Conservation (phyloP, 1,140 invertebrate genomes). For the Mercenaria mercenaria region DNA sequence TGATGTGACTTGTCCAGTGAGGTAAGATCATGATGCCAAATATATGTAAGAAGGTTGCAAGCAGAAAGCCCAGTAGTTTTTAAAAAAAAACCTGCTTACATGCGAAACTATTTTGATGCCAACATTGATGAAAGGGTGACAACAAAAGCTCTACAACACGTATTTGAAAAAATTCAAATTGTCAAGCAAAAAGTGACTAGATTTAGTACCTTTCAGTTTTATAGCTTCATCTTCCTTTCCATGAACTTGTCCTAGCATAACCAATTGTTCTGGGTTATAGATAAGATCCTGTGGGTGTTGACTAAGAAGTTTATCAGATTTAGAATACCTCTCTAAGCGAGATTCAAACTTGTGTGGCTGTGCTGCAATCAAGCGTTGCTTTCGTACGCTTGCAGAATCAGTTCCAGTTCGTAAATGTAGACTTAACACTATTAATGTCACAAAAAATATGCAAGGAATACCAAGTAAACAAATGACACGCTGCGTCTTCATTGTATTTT, state of each 20-base stretch:
- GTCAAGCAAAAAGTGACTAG: too few relatives aligned
- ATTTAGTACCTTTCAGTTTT: constrained; percentile 70
- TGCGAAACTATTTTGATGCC: too few relatives aligned
- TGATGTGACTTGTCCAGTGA: too few relatives aligned
- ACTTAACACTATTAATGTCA: constrained; percentile 36
- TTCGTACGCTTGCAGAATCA: background rate
- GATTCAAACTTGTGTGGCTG: constrained; percentile 3
- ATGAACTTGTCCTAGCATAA: constrained; percentile 52
- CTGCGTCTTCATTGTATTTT: background rate
- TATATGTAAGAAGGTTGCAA: too few relatives aligned
- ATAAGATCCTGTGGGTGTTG: constrained; percentile 20
- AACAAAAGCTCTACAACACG: too few relatives aligned
- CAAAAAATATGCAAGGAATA: constrained; percentile 26
- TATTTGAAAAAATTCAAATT: too few relatives aligned
- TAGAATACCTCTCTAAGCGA: background rate
- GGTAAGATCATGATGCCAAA: too few relatives aligned
- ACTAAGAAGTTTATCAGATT: constrained; percentile 8
- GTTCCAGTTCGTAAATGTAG: background rate
- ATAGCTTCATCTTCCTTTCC: constrained; percentile 66
- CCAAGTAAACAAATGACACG: constrained; percentile 7
- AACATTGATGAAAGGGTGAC: too few relatives aligned
- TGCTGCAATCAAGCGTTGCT: background rate
- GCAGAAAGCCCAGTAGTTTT: too few relatives aligned
- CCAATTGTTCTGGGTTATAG: constrained; percentile 30
- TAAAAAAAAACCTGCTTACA: too few relatives aligned